Percentiles rank a stretch among this genome's conserved stretches.
Evolutionary conservation across 1,140 invertebrate species (phyloP).

Genomic region (Periplaneta americana): DNA sequence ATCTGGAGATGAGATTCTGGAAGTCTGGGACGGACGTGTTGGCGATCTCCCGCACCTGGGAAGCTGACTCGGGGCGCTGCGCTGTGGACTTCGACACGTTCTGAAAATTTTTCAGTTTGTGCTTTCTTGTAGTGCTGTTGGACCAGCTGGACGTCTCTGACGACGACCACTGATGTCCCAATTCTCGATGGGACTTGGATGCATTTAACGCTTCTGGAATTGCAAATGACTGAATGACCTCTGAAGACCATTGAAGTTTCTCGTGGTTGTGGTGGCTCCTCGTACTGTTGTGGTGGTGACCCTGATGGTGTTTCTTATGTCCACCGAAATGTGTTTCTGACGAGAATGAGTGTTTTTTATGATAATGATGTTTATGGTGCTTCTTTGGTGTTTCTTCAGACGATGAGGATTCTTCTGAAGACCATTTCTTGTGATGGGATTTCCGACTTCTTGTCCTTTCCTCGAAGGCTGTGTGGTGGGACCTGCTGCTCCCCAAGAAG

Average conservation of each 20-base stretch:
- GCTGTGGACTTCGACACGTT: background rate
- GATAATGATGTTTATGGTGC: background rate
- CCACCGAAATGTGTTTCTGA: background rate
- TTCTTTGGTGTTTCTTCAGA: background rate
- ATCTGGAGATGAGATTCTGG: background rate
- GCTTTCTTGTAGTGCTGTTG: background rate
- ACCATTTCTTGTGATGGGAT: background rate
- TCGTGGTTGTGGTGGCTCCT: background rate
- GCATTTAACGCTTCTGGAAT: background rate
- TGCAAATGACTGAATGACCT: background rate
- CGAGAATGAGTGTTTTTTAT: background rate
- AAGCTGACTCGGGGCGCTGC: background rate
- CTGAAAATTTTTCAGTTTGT: background rate
- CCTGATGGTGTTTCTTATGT: background rate
- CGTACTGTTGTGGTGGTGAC: background rate
- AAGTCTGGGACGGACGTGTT: background rate
- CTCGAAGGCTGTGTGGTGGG: background rate
- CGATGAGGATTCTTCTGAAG: background rate
- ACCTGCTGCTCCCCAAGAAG: constrained; percentile 32
- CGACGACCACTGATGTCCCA: background rate
- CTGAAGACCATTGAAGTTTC: background rate
- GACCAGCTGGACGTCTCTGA: background rate
- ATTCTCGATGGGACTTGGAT: background rate
- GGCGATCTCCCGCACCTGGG: background rate
- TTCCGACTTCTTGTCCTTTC: background rate